phyloP scores from a whole-genome alignment of 1,140 invertebrate genomes.

The Drosophila setifemur region DNA sequence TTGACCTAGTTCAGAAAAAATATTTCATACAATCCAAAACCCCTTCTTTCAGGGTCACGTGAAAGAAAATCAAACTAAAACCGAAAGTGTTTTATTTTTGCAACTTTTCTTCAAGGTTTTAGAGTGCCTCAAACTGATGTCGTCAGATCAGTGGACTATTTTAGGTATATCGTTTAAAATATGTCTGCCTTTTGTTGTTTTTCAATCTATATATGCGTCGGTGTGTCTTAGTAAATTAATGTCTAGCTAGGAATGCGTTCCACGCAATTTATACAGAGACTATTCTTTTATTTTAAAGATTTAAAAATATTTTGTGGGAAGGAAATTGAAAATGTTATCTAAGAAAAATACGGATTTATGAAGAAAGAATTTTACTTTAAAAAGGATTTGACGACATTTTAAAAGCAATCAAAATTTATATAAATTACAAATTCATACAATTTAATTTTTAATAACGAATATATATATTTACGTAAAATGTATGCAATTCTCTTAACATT shows the following conservation, averaged over 20 bases:
- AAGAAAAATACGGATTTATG: not conserved
- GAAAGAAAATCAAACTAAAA: not conserved
- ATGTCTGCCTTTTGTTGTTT: conserved; percentile 4
- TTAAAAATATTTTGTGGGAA: not conserved
- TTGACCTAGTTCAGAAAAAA: conserved; percentile 60
- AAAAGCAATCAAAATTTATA: no score
- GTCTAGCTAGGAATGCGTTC: conserved; percentile 51
- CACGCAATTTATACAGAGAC: conserved; percentile 43
- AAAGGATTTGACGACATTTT: no score
- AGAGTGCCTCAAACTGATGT: no score
- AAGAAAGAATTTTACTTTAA: no score
- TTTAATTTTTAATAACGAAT: no score
- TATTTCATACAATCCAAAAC: conserved; percentile 6
- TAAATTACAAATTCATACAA: no score
- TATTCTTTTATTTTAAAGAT: conserved; percentile 23
- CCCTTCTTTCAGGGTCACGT: conserved; percentile 36
- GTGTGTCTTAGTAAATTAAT: conserved; percentile 46
- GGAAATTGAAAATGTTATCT: not conserved
- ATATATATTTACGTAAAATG: no score
- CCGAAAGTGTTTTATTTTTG: conserved; percentile 20
- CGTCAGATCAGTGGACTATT: conserved; percentile 31
- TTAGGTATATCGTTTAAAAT: conserved; percentile 8
- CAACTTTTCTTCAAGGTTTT: conserved; percentile 21
- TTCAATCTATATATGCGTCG: conserved; percentile 25
- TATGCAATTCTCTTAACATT: no score